Percentiles rank a stretch among this genome's conserved stretches.
Conservation (phyloP, 2,113 vertebrate species). For the Limnothrissa miodon region DNA sequence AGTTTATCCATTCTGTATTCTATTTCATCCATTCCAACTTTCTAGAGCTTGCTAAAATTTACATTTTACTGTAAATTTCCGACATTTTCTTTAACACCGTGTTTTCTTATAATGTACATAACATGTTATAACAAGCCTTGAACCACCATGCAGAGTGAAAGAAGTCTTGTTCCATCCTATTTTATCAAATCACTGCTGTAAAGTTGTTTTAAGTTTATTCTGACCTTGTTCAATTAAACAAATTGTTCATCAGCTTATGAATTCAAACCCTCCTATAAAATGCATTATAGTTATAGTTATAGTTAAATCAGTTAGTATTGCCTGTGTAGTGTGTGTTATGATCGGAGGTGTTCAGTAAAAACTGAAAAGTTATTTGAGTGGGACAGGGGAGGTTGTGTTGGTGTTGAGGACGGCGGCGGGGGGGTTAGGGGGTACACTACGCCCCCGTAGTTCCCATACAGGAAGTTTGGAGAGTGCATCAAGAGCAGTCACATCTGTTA, state of each 20-base stretch:
- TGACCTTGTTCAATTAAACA: not conserved
- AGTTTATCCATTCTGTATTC: not conserved
- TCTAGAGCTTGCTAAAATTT: not conserved
- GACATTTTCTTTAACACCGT: too few species aligned
- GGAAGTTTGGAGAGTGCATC: conserved; percentile 67
- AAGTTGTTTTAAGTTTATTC: not conserved
- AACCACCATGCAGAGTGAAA: too few species aligned
- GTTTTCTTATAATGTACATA: too few species aligned
- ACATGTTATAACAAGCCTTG: too few species aligned
- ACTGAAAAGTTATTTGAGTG: not conserved
- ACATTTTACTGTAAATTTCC: too few species aligned
- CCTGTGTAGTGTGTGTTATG: not conserved
- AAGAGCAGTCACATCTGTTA: conserved; percentile 68
- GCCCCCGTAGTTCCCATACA: conserved; percentile 46
- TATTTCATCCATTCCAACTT: too few species aligned
- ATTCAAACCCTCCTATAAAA: not conserved
- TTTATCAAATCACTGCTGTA: not conserved
- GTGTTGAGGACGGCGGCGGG: not conserved
- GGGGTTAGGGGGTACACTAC: not conserved
- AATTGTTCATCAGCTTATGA: not conserved
- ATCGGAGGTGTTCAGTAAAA: not conserved
- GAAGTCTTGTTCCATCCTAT: not conserved
- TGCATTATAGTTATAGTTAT: too few species aligned
- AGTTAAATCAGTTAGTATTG: not conserved
- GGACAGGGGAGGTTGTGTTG: not conserved